Base-by-base conservation (phyloP, 2,888 invertebrate genomes). In the Sesamia inferens region DNA sequence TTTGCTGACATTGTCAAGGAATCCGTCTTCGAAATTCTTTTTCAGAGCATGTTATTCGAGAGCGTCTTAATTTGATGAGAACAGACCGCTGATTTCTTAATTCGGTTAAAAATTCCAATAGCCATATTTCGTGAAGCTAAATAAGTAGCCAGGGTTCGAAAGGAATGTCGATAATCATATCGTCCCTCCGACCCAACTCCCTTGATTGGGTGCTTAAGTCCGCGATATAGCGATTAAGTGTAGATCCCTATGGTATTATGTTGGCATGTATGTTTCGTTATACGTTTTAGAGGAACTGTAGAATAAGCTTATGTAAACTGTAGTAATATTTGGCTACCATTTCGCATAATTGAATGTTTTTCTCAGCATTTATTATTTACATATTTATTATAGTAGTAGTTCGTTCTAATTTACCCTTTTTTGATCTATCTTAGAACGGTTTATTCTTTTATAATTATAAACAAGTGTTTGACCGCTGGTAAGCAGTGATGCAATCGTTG, bases 161-260 rank as follows among this genome's bases (percentile, higher is more conserved):
- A 69, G 71, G 66, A 67, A 48, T 54, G 63, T 75, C 76, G 78
- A 87, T 84, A 88, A 86, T 83, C 80, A 81, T 83, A 78, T 78
- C 79, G 72, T 75, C 75, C 81, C 78, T 79, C 48, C 70, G 66
- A 74, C 85, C 79, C 80, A 83, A 82, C 68, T 85, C 76, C 68
- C 77, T 72, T 81, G 81, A 87, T 88, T 88, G 87, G 84, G 82
- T 86, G 84, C 84, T 87, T 86, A 82, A 84, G 86, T 80, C 74
- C 69, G 81, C 80, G 74, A 87, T 87, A 83, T 66, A 83, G 70
- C 78, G 84, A 85, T 84, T 86, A 85, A 78, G 73, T 70, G 77
- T 74, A 83, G n/a, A n/a, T 83, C 86, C 79, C 75, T 61, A 69
- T 66, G 54, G 76, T 54, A 71, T 69, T 82, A 63, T 75, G 64